These are phyloP conservation scores for Mnemiopsis leidyi DNA, from an alignment of 37 sponge, comb jelly and placozoan genomes.

Conservation along the genomic window DNA sequence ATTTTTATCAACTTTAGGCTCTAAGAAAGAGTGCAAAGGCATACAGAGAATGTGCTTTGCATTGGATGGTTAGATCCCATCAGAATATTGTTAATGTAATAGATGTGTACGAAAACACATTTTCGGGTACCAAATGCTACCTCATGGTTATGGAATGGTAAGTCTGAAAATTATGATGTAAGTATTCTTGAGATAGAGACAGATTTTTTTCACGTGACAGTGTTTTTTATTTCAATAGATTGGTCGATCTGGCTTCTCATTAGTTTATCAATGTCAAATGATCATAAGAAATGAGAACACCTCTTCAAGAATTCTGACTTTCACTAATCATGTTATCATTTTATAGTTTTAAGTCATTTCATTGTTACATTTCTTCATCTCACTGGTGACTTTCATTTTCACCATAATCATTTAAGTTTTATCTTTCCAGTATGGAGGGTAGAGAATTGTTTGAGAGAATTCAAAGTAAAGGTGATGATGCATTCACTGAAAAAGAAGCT, in stretches of 20 bases:
- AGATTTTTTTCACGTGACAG: too few relatives aligned
- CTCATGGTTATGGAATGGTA: constrained; percentile 99
- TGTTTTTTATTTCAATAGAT: too few relatives aligned
- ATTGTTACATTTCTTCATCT: not conserved
- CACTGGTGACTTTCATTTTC: not conserved
- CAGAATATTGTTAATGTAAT: constrained; percentile 88
- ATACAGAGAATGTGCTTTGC: constrained; percentile 88
- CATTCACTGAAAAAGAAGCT: constrained; percentile 92
- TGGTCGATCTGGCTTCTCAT: too few relatives aligned
- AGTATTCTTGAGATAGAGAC: too few relatives aligned
- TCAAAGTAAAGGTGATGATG: constrained; percentile 78
- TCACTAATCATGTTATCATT: too few relatives aligned
- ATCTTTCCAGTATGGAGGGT: constrained; percentile 86
- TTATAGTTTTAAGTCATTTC: not conserved
- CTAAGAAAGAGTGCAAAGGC: constrained; percentile 74
- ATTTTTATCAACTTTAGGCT: too few relatives aligned
- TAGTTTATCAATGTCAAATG: too few relatives aligned
- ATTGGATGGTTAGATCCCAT: constrained; percentile 83
- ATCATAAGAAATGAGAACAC: too few relatives aligned
- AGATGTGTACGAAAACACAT: constrained; percentile 93
- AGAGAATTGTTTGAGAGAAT: constrained; percentile 96
- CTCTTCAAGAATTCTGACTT: too few relatives aligned
- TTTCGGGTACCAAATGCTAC: constrained; percentile 78
- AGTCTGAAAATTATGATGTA: too few relatives aligned
- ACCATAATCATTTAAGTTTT: not conserved